Conservation (phyloP, 2,888 invertebrate species). For the Leptopilina drosophilae region DNA sequence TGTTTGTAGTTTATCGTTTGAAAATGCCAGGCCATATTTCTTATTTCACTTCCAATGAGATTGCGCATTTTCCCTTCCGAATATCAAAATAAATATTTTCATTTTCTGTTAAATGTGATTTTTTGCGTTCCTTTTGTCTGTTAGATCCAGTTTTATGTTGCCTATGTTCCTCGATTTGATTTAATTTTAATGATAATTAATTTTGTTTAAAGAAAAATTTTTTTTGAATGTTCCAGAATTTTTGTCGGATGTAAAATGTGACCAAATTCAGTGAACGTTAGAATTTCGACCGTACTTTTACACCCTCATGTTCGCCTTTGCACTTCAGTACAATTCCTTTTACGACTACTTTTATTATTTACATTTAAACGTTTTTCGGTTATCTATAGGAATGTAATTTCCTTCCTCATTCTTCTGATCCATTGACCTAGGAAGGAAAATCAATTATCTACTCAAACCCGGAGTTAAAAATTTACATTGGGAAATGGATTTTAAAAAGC, state of each 20-base stretch:
- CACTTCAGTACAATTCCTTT: conserved; percentile 1
- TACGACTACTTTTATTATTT: conserved; percentile 26
- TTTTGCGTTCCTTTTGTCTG: neutral
- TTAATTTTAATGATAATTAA: no score
- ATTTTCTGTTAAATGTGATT: conserved; percentile 5
- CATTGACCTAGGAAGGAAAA: neutral
- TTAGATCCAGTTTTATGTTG: neutral
- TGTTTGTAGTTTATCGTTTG: conserved; percentile 33
- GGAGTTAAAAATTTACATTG: neutral
- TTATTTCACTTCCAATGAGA: conserved; percentile 9
- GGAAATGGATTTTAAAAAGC: conserved; percentile 1
- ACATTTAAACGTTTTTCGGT: neutral
- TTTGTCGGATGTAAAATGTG: neutral
- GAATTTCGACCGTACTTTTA: conserved; percentile 11
- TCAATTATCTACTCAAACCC: neutral
- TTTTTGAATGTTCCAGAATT: neutral
- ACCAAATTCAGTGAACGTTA: neutral
- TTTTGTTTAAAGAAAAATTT: no score
- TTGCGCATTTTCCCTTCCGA: neutral
- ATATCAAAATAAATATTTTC: conserved; percentile 30
- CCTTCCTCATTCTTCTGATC: neutral
- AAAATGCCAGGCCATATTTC: conserved; percentile 25
- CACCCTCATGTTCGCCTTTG: neutral
- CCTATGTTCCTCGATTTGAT: no score
- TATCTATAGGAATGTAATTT: neutral